Conservation (phyloP, 2,113 vertebrate genomes). For the Megaptera novaeangliae region DNA sequence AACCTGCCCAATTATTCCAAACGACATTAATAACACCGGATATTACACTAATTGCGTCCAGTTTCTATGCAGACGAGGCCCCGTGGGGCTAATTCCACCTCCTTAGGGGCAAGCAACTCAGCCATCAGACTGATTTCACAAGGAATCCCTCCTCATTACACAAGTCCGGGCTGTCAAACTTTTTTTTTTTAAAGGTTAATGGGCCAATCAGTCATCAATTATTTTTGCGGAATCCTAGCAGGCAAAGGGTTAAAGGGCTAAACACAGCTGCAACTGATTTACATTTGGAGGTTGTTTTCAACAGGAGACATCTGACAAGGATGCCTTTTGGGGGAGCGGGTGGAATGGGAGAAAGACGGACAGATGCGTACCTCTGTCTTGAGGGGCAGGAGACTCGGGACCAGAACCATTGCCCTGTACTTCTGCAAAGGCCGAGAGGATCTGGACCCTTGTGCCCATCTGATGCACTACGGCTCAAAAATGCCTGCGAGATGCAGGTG, state of each 20-base stretch:
- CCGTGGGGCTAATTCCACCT: conserved; percentile 79
- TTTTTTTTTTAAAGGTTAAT: conserved; percentile 87
- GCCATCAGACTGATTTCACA: conserved; percentile 76
- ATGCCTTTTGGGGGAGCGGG: conserved; percentile 50
- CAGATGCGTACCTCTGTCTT: rapidly evolving
- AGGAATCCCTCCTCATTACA: conserved; percentile 84
- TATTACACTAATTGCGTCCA: conserved; percentile 86
- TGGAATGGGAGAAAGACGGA: neutral
- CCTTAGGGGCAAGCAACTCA: conserved; percentile 77
- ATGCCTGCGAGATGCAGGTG: rapidly evolving
- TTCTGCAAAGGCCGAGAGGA: neutral
- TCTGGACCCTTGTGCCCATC: rapidly evolving
- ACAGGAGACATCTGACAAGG: conserved; percentile 65
- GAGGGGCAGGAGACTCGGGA: rapidly evolving
- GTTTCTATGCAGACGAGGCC: conserved; percentile 86
- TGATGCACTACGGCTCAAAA: rapidly evolving
- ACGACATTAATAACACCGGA: conserved; percentile 83
- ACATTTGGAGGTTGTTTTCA: conserved; percentile 82
- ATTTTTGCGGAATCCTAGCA: conserved; percentile 74
- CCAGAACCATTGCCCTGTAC: rapidly evolving
- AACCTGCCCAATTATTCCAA: conserved; percentile 85
- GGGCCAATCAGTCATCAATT: conserved; percentile 90
- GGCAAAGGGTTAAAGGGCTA: conserved; percentile 80
- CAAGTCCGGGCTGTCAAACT: conserved; percentile 79
- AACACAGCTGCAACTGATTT: conserved; percentile 62